These are phyloP conservation scores for Microplitis mediator DNA, from an alignment of 1,140 invertebrate species.

Conservation along the genomic window DNA sequence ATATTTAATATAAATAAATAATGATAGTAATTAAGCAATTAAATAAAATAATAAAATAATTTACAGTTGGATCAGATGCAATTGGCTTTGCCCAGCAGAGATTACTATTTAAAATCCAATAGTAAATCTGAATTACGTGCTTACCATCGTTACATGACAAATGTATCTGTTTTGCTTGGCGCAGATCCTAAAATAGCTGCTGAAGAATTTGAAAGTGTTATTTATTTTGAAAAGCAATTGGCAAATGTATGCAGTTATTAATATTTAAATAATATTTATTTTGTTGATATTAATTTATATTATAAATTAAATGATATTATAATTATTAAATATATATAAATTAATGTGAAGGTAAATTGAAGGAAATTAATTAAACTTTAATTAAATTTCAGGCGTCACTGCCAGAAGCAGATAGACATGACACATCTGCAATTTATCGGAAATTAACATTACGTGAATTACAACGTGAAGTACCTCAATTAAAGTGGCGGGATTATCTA, in stretches of 20 bases:
- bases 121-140: conserved; percentile 71
- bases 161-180: conserved; percentile 76
- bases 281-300: background rate
- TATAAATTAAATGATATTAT: background rate
- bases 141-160: conserved; percentile 80
- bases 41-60: conserved; percentile 26
- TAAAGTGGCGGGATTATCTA: conserved; percentile 81
- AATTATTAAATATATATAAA: background rate
- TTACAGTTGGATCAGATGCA: conserved; percentile 81
- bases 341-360: background rate
- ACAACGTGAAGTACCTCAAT: conserved; percentile 71
- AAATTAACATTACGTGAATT: conserved; percentile 73
- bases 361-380: background rate
- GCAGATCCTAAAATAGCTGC: conserved; percentile 69
- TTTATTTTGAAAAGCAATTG: conserved; percentile 77
- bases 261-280: conserved; percentile 8
- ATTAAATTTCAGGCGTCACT: conserved; percentile 68
- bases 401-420: conserved; percentile 81
- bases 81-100: conserved; percentile 78
- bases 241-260: conserved; percentile 70
- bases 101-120: conserved; percentile 79
- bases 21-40: background rate
- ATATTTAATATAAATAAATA: background rate
- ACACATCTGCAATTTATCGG: conserved; percentile 78
- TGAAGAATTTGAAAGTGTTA: conserved; percentile 71